Conservation (phyloP, 1,140 invertebrate species). For the Andrena cerasifolii region DNA sequence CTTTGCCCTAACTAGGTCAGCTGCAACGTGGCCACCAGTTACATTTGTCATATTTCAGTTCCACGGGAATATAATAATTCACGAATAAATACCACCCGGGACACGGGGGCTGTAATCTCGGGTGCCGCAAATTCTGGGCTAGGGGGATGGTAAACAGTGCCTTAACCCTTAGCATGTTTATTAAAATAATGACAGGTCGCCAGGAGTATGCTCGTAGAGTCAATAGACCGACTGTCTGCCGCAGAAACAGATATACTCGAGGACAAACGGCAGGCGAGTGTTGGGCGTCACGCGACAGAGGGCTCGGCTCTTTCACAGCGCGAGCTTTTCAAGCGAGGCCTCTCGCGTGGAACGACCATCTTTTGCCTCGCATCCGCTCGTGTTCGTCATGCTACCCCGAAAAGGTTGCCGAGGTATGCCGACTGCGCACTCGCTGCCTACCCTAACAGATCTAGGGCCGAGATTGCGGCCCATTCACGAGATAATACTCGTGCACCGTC, state of each 20-base stretch:
- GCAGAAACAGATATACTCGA: not conserved
- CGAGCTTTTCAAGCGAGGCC: slow-evolving; percentile 21
- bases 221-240: not conserved
- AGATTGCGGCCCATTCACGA: slow-evolving; percentile 59
- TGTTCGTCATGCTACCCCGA: slow-evolving; percentile 37
- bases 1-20: too few species aligned
- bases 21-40: not conserved
- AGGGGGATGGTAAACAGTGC: not conserved
- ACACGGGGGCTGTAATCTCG: not conserved
- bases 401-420: slow-evolving; percentile 41
- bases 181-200: slow-evolving; percentile 34
- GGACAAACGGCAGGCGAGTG: not conserved
- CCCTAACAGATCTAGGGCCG: slow-evolving; percentile 47
- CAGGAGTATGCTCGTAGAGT: not conserved
- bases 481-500: slow-evolving; percentile 55
- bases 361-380: slow-evolving; percentile 46
- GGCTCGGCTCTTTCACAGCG: slow-evolving; percentile 15
- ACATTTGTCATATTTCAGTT: not conserved
- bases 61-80: too few species aligned
- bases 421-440: slow-evolving; percentile 39
- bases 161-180: not conserved
- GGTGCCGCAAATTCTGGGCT: not conserved
- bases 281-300: slow-evolving; percentile 18
- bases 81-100: not conserved
- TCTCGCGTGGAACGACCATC: slow-evolving; percentile 30